Conservation (phyloP, 2,888 invertebrate genomes). For the Meliscaeva auricollis region DNA sequence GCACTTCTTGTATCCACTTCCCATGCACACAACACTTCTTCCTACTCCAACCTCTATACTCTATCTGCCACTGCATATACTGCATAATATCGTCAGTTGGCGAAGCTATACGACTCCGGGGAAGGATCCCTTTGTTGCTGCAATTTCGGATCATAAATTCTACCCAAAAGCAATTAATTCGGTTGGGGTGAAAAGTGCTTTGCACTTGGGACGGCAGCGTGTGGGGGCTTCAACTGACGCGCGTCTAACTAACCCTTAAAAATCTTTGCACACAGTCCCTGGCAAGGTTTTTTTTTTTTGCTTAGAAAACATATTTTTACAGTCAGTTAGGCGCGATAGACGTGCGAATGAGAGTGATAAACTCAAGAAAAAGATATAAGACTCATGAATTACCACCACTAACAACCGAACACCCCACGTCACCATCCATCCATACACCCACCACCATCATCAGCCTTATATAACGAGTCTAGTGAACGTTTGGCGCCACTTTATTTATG, state of each 20-base stretch:
- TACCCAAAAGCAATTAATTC: slow-evolving; percentile 69
- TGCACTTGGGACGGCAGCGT: neutral
- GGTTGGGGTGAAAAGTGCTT: slow-evolving; percentile 53
- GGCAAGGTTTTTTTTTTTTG: slow-evolving; percentile 20
- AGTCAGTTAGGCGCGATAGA: slow-evolving; percentile 70
- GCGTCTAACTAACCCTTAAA: slow-evolving; percentile 24
- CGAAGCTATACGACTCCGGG: slow-evolving; percentile 43
- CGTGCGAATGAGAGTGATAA: slow-evolving; percentile 72
- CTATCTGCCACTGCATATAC: slow-evolving; percentile 8
- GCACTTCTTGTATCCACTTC: slow-evolving; percentile 46
- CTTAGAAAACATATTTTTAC: slow-evolving; percentile 63
- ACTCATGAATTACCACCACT: slow-evolving; percentile 52
- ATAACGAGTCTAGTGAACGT: slow-evolving; percentile 21
- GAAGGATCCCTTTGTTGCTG: slow-evolving; percentile 47
- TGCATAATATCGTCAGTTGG: slow-evolving; percentile 5
- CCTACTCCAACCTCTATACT: neutral
- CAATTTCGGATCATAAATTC: slow-evolving; percentile 70
- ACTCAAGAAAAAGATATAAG: slow-evolving; percentile 57
- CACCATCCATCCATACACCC: neutral
- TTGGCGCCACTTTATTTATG: slow-evolving; percentile 73
- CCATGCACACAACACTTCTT: neutral
- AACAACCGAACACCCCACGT: neutral
- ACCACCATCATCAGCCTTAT: slow-evolving; percentile 8
- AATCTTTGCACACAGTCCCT: neutral
- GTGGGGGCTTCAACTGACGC: slow-evolving; percentile 35